Evolutionary conservation across 1,140 invertebrate genomes (phyloP).

Genomic region (Drosophila grimshawi): DNA sequence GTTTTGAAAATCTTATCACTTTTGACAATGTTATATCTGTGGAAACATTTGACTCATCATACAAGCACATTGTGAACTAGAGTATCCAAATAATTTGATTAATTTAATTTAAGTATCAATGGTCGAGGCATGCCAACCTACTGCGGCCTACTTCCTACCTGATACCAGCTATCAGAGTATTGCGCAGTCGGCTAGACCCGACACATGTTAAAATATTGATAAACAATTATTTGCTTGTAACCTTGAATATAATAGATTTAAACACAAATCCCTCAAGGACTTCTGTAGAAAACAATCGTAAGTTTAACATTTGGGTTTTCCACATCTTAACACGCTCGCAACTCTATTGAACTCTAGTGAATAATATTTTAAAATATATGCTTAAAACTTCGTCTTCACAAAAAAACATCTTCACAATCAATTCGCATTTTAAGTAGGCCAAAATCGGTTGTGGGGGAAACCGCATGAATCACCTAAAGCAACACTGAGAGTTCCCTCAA

Average conservation of each 20-base stretch:
- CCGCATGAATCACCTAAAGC: conserved; percentile 63
- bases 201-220: too few relatives aligned
- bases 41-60: too few relatives aligned
- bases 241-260: conserved; percentile 1
- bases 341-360: conserved; percentile 16
- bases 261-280: conserved; percentile 33
- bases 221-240: too few relatives aligned
- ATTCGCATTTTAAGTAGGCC: conserved; percentile 73
- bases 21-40: too few relatives aligned
- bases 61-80: too few relatives aligned
- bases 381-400: conserved; percentile 7
- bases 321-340: conserved; percentile 13
- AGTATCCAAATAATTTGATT: too few relatives aligned
- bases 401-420: conserved; percentile 28
- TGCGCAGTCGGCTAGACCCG: too few relatives aligned
- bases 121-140: too few relatives aligned
- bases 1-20: too few relatives aligned
- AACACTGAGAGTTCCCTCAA: conserved; percentile 40
- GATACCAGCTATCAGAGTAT: too few relatives aligned
- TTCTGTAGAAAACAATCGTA: conserved; percentile 27
- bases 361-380: conserved; percentile 16
- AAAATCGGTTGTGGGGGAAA: conserved; percentile 68
- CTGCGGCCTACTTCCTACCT: too few relatives aligned
- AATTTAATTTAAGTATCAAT: too few relatives aligned
- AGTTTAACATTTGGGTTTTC: conserved; percentile 32